phyloP scores from a whole-genome alignment of 2,888 invertebrate species.

The Orthosia cruda region DNA sequence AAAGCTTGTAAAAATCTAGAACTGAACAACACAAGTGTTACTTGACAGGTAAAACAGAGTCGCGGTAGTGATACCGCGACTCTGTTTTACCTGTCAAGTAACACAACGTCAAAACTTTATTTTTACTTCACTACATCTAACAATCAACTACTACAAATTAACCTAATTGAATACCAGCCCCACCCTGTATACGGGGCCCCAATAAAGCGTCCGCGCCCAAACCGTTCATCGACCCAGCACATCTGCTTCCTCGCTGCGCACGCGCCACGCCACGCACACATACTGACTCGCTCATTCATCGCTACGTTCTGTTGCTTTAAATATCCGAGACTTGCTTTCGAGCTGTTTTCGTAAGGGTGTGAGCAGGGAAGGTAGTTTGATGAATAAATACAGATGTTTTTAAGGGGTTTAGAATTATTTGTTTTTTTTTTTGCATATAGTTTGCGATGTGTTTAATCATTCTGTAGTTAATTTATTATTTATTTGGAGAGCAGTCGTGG shows the following conservation, averaged over 20 bases:
- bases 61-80: too few species aligned
- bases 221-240: constrained; percentile 87
- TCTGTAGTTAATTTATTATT: too few species aligned
- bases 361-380: neutral
- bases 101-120: neutral
- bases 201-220: constrained; percentile 75
- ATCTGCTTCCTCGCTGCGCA: constrained; percentile 78
- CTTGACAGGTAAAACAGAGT: too few species aligned
- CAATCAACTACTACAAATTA: constrained; percentile 7
- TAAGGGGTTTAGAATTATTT: neutral
- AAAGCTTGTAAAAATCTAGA: too few species aligned
- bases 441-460: too few species aligned
- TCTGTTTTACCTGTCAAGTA: too few species aligned
- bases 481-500: too few species aligned
- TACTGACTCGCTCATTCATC: constrained; percentile 80
- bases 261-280: constrained; percentile 66
- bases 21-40: too few species aligned
- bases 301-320: constrained; percentile 70
- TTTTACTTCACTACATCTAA: neutral
- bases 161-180: constrained; percentile 23
- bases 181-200: constrained; percentile 76
- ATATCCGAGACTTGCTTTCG: constrained; percentile 55
- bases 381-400: constrained; percentile 18
- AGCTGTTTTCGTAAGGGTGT: constrained; percentile 18
- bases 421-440: neutral